Percentiles rank a stretch among this genome's conserved stretches.
phyloP scores from a whole-genome alignment of 2,113 vertebrate species.

The Microtus montanus region DNA sequence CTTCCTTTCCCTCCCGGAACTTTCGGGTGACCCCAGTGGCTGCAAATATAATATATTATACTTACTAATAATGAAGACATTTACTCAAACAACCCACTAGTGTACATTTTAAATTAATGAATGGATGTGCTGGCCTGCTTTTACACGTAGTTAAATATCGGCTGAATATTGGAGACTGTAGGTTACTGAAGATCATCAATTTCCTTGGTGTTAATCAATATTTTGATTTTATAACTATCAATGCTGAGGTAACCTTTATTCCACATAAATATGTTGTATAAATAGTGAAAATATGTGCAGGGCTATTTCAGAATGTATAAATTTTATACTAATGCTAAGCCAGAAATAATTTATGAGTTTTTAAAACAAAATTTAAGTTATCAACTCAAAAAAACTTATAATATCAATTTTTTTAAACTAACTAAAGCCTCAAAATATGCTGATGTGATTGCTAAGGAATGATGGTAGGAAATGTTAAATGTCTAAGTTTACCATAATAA shows the following conservation, averaged over 20 bases:
- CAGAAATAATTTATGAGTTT: neutral
- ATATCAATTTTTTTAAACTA: neutral
- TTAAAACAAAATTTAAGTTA: neutral
- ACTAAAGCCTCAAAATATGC: neutral
- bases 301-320: neutral
- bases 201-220: neutral
- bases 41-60: neutral
- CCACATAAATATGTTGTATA: neutral
- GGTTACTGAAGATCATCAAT: neutral
- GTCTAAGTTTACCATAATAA: neutral
- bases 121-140: neutral
- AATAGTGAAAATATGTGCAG: neutral
- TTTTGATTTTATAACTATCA: neutral
- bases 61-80: neutral
- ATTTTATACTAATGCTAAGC: neutral
- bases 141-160: neutral
- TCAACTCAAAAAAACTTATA: neutral
- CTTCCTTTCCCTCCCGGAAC: neutral
- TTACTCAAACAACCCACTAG: neutral
- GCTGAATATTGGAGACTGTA: neutral
- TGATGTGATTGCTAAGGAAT: neutral
- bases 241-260: neutral
- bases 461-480: neutral
- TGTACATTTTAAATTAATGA: no score
- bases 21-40: neutral